phyloP scores from a whole-genome alignment of 37 sponge, comb jelly and placozoan genomes.

The Hormiphora californensis region DNA sequence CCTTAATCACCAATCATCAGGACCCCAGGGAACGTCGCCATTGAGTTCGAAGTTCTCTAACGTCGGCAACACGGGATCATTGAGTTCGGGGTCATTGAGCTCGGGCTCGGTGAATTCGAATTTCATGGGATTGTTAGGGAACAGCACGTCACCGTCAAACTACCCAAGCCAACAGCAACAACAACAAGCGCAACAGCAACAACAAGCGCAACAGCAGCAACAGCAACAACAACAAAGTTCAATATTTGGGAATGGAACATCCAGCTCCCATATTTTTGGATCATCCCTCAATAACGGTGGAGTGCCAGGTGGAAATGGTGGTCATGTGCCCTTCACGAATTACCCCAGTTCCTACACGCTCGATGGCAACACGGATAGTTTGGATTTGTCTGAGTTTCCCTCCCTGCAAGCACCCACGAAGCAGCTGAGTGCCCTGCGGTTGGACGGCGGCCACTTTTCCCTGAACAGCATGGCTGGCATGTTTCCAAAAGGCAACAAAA shows the following conservation, averaged over 20 bases:
- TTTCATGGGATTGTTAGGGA: neutral
- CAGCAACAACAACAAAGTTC: neutral
- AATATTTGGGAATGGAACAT: too few relatives aligned
- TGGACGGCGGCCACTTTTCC: neutral
- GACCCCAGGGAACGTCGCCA: neutral
- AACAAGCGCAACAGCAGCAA: constrained; percentile 9
- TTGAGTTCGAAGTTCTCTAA: constrained; percentile 30
- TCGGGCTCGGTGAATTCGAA: neutral
- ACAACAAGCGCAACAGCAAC: neutral
- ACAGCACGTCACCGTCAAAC: neutral
- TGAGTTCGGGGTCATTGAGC: neutral
- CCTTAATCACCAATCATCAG: constrained; percentile 16
- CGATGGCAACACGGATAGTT: constrained; percentile 22
- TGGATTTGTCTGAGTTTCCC: constrained; percentile 41
- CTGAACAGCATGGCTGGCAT: neutral
- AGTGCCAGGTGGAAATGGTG: too few relatives aligned
- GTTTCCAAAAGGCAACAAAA: neutral
- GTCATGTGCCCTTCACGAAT: too few relatives aligned
- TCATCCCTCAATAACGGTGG: constrained; percentile 19
- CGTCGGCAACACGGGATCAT: neutral
- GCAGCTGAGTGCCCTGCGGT: constrained; percentile 19
- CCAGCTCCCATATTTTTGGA: constrained; percentile 29
- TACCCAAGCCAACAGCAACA: neutral
- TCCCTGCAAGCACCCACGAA: constrained; percentile 26
- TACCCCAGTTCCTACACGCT: constrained; percentile 11